A percentile compares a stretch with the other conserved stretches of the same genome.
These are phyloP conservation scores for Melanerpes formicivorus DNA, from an alignment of 2,113 vertebrate species.

Conservation along the genomic window DNA sequence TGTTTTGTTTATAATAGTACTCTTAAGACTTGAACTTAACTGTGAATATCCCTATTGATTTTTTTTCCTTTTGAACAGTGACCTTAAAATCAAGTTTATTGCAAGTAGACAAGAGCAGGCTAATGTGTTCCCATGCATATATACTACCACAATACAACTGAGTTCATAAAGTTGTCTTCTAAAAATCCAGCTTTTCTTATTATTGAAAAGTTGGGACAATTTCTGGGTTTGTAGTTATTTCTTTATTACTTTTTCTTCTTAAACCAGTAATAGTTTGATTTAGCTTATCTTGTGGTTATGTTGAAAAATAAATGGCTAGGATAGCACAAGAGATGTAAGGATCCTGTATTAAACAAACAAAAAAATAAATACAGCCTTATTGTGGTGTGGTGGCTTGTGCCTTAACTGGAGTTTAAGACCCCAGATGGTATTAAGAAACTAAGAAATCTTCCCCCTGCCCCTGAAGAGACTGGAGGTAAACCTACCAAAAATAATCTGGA, in stretches of 20 bases:
- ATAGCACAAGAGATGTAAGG: neutral
- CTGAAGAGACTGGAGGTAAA: too few species aligned
- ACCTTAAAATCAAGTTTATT: neutral
- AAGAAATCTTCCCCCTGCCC: too few species aligned
- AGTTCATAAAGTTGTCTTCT: neutral
- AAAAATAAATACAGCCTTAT: neutral
- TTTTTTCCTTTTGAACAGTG: neutral
- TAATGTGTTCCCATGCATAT: neutral
- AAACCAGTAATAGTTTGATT: neutral
- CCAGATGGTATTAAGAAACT: too few species aligned
- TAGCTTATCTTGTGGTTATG: neutral
- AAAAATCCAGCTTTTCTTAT: neutral
- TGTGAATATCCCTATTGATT: fast-evolving
- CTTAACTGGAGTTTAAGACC: too few species aligned
- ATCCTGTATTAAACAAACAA: neutral
- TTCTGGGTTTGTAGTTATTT: too few species aligned
- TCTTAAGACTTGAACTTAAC: neutral
- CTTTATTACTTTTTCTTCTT: neutral
- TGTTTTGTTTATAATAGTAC: neutral
- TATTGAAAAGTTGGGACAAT: neutral
- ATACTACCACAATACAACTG: neutral
- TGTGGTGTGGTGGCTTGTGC: too few species aligned
- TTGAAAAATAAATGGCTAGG: neutral
- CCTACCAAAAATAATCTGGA: too few species aligned
- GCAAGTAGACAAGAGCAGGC: neutral